Evolutionary conservation across 1,140 invertebrate genomes (phyloP).

Genomic region (Drosophila willistoni): DNA sequence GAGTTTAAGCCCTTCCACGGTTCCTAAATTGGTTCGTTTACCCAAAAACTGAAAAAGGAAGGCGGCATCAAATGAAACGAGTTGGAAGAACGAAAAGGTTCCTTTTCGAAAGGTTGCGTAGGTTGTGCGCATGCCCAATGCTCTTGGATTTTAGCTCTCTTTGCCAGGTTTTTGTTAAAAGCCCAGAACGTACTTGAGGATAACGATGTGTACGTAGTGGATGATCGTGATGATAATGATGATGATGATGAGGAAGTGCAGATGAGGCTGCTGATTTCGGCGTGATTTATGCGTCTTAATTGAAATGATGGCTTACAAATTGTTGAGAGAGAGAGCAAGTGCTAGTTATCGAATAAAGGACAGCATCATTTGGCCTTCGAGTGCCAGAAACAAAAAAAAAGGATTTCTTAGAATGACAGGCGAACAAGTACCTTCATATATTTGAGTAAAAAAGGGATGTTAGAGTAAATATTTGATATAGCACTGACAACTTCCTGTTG

Average conservation of each 20-base stretch:
- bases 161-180: constrained; percentile 41
- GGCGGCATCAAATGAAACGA: constrained; percentile 62
- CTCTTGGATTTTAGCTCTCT: constrained; percentile 10
- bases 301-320: constrained; percentile 81
- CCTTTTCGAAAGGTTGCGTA: constrained; percentile 39
- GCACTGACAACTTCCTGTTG: constrained; percentile 51
- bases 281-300: constrained; percentile 80
- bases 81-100: constrained; percentile 49
- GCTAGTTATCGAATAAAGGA: constrained; percentile 13
- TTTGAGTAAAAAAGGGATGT: constrained; percentile 11
- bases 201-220: constrained; percentile 63
- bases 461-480: constrained; percentile 19
- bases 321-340: constrained; percentile 68
- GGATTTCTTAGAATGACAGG: constrained; percentile 48
- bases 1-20: constrained; percentile 54
- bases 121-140: constrained; percentile 62
- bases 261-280: constrained; percentile 72
- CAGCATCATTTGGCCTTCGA: constrained; percentile 33
- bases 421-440: neutral
- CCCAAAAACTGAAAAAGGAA: constrained; percentile 44
- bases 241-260: constrained; percentile 24
- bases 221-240: constrained; percentile 39
- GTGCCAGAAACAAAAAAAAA: constrained; percentile 28
- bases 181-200: constrained; percentile 72
- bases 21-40: constrained; percentile 78